A percentile compares a stretch with the other conserved stretches of the same genome.
phyloP scores from a whole-genome alignment of 2,888 invertebrate species.

The Lycia hirtaria region DNA sequence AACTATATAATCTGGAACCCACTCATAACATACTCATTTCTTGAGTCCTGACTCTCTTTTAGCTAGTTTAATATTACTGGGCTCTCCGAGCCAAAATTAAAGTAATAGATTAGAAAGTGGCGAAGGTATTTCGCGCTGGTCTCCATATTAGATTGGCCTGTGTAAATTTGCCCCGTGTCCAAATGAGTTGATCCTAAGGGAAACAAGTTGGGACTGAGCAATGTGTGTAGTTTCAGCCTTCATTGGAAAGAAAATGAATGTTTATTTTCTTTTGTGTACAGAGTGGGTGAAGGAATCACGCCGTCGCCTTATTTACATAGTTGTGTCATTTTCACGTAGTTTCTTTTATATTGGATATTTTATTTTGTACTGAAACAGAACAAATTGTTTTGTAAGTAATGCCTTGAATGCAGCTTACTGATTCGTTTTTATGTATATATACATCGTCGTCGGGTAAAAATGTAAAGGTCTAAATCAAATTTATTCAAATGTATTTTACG shows the following conservation, averaged over 20 bases:
- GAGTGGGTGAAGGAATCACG: conserved; percentile 25
- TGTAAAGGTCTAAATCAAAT: too few relatives aligned
- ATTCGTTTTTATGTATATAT: too few relatives aligned
- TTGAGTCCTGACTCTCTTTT: too few relatives aligned
- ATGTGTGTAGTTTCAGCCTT: conserved; percentile 58
- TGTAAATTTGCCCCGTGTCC: conserved; percentile 76
- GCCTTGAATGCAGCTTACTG: neutral
- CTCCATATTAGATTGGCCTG: conserved; percentile 70
- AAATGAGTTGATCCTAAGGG: conserved; percentile 72
- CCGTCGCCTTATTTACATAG: conserved; percentile 26
- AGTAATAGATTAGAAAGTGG: conserved; percentile 65
- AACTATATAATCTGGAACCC: too few relatives aligned
- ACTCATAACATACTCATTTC: too few relatives aligned
- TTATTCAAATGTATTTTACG: too few relatives aligned
- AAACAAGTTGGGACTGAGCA: conserved; percentile 45
- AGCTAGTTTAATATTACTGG: conserved; percentile 32
- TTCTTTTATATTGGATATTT: conserved; percentile 21
- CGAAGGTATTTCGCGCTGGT: conserved; percentile 58
- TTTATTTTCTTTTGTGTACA: conserved; percentile 44
- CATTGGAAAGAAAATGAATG: conserved; percentile 62
- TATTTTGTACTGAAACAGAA: conserved; percentile 6
- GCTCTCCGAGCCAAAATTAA: conserved; percentile 59
- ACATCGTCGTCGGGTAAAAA: too few relatives aligned
- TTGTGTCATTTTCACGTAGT: conserved; percentile 22
- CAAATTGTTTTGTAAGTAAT: conserved; percentile 4